phyloP scores from a whole-genome alignment of 2,113 vertebrate species.

The Mirza zaza region DNA sequence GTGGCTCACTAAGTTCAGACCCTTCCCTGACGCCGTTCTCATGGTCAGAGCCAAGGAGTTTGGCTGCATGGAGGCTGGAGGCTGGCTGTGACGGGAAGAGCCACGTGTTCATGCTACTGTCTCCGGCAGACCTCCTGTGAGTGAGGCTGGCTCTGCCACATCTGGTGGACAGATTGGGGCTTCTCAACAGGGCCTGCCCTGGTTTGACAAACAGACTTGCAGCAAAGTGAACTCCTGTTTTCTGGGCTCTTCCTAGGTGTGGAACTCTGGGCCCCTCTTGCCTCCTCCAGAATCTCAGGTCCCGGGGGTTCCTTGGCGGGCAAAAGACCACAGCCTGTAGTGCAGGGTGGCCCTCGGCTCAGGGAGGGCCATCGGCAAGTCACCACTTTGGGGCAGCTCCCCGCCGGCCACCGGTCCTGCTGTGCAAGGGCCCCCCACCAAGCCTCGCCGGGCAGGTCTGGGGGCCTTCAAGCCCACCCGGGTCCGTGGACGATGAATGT shows the following conservation, averaged over 20 bases:
- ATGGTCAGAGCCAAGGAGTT: not conserved
- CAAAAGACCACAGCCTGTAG: not conserved
- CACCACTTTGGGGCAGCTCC: not conserved
- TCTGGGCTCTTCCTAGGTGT: rapidly evolving
- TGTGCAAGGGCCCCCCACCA: not conserved
- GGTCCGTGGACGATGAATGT: rapidly evolving
- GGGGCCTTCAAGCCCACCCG: not conserved
- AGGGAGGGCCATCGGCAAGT: not conserved
- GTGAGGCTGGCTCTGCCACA: not conserved
- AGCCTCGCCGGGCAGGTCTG: not conserved
- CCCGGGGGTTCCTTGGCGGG: not conserved
- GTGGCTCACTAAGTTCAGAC: too few relatives aligned
- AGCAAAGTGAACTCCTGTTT: not conserved
- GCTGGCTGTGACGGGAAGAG: not conserved
- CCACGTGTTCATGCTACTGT: not conserved
- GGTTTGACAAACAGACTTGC: not conserved
- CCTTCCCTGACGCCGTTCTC: not conserved
- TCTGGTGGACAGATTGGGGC: not conserved
- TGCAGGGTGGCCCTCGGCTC: not conserved
- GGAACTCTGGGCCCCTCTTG: rapidly evolving
- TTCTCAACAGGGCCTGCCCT: not conserved
- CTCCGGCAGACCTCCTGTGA: not conserved
- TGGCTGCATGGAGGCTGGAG: too few relatives aligned
- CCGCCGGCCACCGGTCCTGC: rapidly evolving
- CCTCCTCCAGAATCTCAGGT: not conserved